Evolutionary conservation across 2,888 invertebrate genomes (phyloP).

Genomic region (Asteroscopus sphinx): DNA sequence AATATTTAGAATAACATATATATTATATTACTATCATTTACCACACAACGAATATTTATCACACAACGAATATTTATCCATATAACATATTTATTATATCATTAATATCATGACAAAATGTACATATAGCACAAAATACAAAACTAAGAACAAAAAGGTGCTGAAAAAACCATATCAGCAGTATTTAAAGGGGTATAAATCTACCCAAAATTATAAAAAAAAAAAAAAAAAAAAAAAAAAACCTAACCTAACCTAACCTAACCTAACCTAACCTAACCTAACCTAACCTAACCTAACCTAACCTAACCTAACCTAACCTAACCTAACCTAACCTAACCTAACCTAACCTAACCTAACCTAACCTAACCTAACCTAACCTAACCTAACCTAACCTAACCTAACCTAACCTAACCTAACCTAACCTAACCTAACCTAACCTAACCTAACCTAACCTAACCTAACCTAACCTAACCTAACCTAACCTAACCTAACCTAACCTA

Average conservation of each 20-base stretch:
- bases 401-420: constrained; percentile 40
- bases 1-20: too few species aligned
- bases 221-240: too few species aligned
- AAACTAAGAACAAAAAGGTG: too few species aligned
- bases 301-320: constrained; percentile 49
- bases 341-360: constrained; percentile 41
- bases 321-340: constrained; percentile 43
- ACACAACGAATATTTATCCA: too few species aligned
- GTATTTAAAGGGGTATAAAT: too few species aligned
- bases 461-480: constrained; percentile 23
- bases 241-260: constrained; percentile 49
- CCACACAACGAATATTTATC: too few species aligned
- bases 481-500: constrained; percentile 21
- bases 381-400: constrained; percentile 40
- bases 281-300: constrained; percentile 47
- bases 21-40: too few species aligned
- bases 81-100: too few species aligned
- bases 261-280: constrained; percentile 49
- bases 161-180: too few species aligned
- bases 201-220: too few species aligned
- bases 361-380: constrained; percentile 40
- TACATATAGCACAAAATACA: too few species aligned
- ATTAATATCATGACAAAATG: too few species aligned
- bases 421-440: constrained; percentile 44
- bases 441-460: constrained; percentile 24